Conservation (phyloP, 53 echinoderm and acorn worm species). For the Luidia sarsii region DNA sequence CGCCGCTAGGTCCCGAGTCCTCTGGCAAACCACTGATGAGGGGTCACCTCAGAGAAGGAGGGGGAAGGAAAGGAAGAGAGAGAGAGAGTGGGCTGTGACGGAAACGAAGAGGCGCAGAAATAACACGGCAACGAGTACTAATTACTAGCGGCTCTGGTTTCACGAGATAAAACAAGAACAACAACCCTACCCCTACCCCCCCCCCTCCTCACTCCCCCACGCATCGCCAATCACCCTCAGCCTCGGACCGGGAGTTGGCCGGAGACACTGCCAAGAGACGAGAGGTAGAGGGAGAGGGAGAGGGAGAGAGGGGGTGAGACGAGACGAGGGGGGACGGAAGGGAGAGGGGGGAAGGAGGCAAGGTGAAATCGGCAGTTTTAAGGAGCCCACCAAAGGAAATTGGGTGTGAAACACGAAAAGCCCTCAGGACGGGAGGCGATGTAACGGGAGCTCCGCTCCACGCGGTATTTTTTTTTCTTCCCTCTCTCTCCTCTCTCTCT, state of each 20-base stretch:
- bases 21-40: too few species aligned
- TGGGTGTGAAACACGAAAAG: constrained; percentile 56
- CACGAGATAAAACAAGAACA: constrained; percentile 39
- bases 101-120: constrained; percentile 5
- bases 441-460: constrained; percentile 22
- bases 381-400: constrained; percentile 46
- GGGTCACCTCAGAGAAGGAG: too few species aligned
- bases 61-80: too few species aligned
- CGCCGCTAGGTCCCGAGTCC: too few species aligned
- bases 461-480: constrained; percentile 29
- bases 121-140: constrained; percentile 42
- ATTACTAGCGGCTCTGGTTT: constrained; percentile 45
- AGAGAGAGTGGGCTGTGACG: not conserved
- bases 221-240: too few species aligned
- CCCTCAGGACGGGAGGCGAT: constrained; percentile 41
- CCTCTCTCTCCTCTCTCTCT: too few species aligned
- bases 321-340: not conserved
- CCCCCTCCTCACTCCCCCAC: too few species aligned
- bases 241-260: too few species aligned
- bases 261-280: too few species aligned
- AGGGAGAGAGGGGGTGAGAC: not conserved
- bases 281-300: too few species aligned
- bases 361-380: constrained; percentile 22
- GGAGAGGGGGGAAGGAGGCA: not conserved
- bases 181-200: too few species aligned